Base-by-base conservation (phyloP, 30 jellyfish, hydroid and myxozoan genomes). In the Chrysaora quinquecirrha region DNA sequence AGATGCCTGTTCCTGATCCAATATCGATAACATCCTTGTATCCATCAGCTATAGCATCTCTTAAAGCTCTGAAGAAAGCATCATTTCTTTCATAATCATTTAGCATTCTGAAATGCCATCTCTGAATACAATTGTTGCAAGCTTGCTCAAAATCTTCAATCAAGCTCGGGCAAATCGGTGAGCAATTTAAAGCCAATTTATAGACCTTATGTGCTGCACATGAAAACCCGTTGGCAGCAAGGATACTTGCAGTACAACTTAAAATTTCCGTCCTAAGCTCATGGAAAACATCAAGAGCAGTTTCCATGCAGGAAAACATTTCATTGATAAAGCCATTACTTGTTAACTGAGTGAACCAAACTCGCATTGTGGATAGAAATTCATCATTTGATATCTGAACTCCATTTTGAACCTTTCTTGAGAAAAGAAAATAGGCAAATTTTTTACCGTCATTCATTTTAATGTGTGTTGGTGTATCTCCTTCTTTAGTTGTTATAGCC, bases 81-180 rank as follows among this genome's bases (percentile, higher is more conserved):
- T 62, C 19, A 48, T 93, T 93, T 72, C 98, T 60, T 60, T 65
- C 58, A 34, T 25, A 52, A 49, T 93, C 98, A 87, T 93, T 93
- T 20, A 93, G 80, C 98, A 93, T 93, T 52, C 90, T 76, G 63
- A 87, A 93, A 75, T 93, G 98, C 98, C 98, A 93, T 28, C 97
- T 50, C 2, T 78, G 89, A 0, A 93, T 71, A 30, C 94, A 61
- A 12, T 43, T 30, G 60, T 82, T 86, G 70, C 73, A 48, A 31
- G 78, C 63, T 30, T 82, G 96, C 60, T 93, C 97, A 0, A 68
- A 1, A 49, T 50, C 77, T 63, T 93, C 98, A 48, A n/a, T 14
- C 3, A 90, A 23, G 30, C 34, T 76, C n/a, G 38, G 52, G 20
- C 71, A 48, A 18, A 50, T 48, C 47, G 1, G 75, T 0, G 58